Conservation (phyloP, 1,140 invertebrate species). For the Caerostris darwini region DNA sequence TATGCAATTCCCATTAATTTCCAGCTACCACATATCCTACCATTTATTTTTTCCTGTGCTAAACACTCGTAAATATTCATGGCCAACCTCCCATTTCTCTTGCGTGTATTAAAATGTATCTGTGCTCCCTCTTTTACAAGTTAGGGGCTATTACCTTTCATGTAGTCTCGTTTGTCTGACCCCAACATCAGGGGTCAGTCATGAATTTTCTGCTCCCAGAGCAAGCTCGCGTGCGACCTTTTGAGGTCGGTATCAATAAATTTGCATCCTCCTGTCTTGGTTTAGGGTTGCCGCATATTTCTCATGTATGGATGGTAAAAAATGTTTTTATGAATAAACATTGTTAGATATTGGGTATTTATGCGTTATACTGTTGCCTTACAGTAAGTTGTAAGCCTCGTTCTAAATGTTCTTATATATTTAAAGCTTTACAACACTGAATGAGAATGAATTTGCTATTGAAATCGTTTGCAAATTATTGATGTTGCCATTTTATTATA, state of each 20-base stretch:
- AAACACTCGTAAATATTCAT: constrained; percentile 5
- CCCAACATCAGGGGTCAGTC: background rate
- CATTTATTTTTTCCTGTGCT: background rate
- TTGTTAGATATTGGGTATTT: too few species aligned
- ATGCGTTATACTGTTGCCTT: too few species aligned
- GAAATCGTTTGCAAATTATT: too few species aligned
- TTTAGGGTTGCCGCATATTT: background rate
- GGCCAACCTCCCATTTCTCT: background rate
- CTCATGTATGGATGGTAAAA: background rate
- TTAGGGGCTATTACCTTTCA: background rate
- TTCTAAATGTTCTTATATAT: too few species aligned
- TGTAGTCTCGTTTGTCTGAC: background rate
- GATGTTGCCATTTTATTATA: too few species aligned
- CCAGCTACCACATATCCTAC: background rate
- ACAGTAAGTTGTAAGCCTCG: too few species aligned
- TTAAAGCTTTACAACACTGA: too few species aligned
- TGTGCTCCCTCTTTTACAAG: background rate
- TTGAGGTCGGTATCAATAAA: background rate
- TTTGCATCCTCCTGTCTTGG: background rate
- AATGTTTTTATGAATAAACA: too few species aligned
- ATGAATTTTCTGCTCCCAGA: background rate
- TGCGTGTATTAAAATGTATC: background rate
- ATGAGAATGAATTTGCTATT: too few species aligned
- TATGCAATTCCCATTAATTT: background rate
- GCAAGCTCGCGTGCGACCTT: constrained; percentile 6